Conservation (phyloP, 1,140 invertebrate species). For the Papilio polyxenes region DNA sequence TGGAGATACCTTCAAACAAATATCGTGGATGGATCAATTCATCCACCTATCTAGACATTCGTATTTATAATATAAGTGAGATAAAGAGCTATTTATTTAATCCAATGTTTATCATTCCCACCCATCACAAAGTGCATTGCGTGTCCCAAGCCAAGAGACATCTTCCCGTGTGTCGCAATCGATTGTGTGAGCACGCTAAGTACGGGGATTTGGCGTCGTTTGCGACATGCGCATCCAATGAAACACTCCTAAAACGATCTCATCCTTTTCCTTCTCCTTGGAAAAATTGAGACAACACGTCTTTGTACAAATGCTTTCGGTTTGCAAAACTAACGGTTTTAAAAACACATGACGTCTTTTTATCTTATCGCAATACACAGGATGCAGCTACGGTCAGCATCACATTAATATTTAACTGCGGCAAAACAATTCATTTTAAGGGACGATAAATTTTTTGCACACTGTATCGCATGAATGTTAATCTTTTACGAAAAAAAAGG, state of each 20-base stretch:
- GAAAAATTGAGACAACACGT: no score
- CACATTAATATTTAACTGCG: background rate
- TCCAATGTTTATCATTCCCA: background rate
- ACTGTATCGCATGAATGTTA: background rate
- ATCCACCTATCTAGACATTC: no score
- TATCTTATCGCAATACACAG: background rate
- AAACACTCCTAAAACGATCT: background rate
- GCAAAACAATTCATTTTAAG: background rate
- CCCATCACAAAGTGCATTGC: background rate
- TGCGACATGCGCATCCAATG: constrained; percentile 22
- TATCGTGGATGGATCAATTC: no score
- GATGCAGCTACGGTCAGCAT: constrained; percentile 2
- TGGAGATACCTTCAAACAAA: no score
- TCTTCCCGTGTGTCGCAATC: constrained; percentile 32
- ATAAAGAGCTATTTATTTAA: background rate
- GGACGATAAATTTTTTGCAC: background rate
- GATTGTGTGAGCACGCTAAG: constrained; percentile 22
- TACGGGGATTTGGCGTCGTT: constrained; percentile 24
- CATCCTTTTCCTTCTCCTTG: no score
- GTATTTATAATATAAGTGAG: background rate
- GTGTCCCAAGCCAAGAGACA: background rate
- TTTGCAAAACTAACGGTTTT: no score
- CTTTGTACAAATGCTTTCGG: no score
- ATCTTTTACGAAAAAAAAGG: background rate
- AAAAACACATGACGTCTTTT: background rate